A percentile compares a stretch with the other conserved stretches of the same genome.
These are phyloP conservation scores for Empidonax alnorum DNA, from an alignment of 2,113 vertebrate genomes.

Conservation along the genomic window DNA sequence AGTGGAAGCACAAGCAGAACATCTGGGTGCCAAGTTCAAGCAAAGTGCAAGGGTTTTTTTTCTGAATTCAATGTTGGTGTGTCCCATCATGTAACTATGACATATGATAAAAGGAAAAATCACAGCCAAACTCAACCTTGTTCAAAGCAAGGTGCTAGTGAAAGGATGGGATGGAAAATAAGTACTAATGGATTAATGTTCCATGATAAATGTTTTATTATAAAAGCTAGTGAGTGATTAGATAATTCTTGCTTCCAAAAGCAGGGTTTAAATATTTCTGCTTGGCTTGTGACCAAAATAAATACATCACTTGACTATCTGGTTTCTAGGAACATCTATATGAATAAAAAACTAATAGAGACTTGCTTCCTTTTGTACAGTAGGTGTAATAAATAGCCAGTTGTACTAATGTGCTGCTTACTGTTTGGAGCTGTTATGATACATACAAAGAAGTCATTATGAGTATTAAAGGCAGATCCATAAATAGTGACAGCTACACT, in stretches of 20 bases:
- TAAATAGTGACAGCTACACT: neutral
- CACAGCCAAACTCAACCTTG: conserved; percentile 70
- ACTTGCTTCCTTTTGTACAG: conserved; percentile 19
- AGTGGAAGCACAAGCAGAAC: conserved; percentile 62
- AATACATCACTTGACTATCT: conserved; percentile 75
- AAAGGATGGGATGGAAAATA: conserved; percentile 77
- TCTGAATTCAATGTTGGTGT: conserved; percentile 67
- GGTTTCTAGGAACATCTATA: conserved; percentile 60
- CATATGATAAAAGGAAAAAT: conserved; percentile 80
- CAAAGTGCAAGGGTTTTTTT: conserved; percentile 75
- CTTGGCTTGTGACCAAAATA: conserved; percentile 76
- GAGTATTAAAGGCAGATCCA: neutral
- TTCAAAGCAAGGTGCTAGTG: conserved; percentile 80
- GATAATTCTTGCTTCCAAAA: conserved; percentile 82
- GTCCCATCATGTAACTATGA: conserved; percentile 76
- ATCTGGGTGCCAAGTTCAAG: conserved; percentile 79
- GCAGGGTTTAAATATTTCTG: conserved; percentile 77
- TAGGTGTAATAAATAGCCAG: conserved; percentile 36
- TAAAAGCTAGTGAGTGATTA: conserved; percentile 79
- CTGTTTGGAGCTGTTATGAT: neutral
- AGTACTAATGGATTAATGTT: conserved; percentile 80
- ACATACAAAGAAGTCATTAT: neutral
- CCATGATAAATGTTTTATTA: conserved; percentile 79
- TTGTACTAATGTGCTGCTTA: conserved; percentile 19
- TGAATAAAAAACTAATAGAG: conserved; percentile 16